Evolutionary conservation across 1,140 invertebrate genomes (phyloP).

Genomic region (Apis cerana): DNA sequence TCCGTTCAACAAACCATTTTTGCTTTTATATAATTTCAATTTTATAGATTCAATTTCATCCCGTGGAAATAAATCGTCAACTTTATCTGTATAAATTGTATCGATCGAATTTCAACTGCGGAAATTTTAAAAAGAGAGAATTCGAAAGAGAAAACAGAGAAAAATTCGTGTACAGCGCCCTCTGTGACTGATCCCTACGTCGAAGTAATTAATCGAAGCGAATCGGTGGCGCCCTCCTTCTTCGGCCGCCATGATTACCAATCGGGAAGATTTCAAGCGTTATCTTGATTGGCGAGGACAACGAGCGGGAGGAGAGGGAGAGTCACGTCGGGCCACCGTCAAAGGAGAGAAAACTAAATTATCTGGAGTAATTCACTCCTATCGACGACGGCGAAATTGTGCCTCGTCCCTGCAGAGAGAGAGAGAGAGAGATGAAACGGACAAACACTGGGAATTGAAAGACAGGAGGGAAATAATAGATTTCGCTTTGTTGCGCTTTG

Average conservation of each 20-base stretch:
- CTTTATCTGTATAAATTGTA: no score
- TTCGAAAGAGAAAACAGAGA: no score
- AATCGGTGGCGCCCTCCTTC: no score
- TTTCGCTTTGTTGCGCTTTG: conserved; percentile 25
- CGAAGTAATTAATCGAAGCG: no score
- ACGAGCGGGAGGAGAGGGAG: neutral
- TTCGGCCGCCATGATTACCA: neutral
- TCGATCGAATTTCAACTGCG: no score
- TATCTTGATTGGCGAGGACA: neutral
- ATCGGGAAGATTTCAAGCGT: neutral
- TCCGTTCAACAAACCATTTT: no score
- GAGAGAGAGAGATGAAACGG: conserved; percentile 19
- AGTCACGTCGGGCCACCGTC: neutral
- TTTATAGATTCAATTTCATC: no score
- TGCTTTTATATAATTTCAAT: no score
- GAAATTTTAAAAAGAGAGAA: no score
- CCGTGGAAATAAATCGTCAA: no score
- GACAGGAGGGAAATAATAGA: conserved; percentile 30
- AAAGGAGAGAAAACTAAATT: conserved; percentile 36
- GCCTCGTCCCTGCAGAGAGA: neutral
- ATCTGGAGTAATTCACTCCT: conserved; percentile 22
- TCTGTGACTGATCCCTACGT: no score
- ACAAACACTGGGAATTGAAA: conserved; percentile 36
- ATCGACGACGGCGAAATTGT: conserved; percentile 23
- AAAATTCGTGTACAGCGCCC: no score